Percentiles rank a stretch among this genome's conserved stretches.
Evolutionary conservation across 2,797 vertebrate genomes (phyloP).

Genomic region (Loris lydekkerianus): DNA sequence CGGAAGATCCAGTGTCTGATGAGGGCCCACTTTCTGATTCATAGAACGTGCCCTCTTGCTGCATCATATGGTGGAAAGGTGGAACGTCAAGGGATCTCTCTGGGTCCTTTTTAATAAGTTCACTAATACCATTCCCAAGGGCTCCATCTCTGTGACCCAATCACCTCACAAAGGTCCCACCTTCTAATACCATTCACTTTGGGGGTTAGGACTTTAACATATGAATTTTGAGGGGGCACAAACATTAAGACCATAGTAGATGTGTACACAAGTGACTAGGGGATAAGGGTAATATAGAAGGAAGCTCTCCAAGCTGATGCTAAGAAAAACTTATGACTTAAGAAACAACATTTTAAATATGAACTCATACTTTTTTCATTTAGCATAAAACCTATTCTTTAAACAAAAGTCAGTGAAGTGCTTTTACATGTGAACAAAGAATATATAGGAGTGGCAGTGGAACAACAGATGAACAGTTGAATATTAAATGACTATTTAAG

Average conservation of each 20-base stretch:
- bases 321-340: neutral
- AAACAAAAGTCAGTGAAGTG: neutral
- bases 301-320: neutral
- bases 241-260: neutral
- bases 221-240: neutral
- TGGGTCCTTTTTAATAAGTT: neutral
- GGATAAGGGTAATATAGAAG: neutral
- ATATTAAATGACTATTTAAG: neutral
- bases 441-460: neutral
- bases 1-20: neutral
- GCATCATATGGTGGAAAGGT: neutral
- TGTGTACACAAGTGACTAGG: neutral
- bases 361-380: neutral
- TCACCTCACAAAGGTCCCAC: neutral
- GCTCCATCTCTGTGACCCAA: neutral
- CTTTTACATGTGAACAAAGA: neutral
- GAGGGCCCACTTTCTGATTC: neutral
- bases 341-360: conserved; percentile 14
- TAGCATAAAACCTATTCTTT: neutral
- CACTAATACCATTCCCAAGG: neutral
- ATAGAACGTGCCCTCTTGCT: neutral
- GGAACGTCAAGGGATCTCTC: neutral
- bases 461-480: neutral
- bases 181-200: neutral
- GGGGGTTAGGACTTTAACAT: neutral